These are phyloP conservation scores for Lithophane ornitopus DNA, from an alignment of 2,888 invertebrate genomes.

Conservation along the genomic window DNA sequence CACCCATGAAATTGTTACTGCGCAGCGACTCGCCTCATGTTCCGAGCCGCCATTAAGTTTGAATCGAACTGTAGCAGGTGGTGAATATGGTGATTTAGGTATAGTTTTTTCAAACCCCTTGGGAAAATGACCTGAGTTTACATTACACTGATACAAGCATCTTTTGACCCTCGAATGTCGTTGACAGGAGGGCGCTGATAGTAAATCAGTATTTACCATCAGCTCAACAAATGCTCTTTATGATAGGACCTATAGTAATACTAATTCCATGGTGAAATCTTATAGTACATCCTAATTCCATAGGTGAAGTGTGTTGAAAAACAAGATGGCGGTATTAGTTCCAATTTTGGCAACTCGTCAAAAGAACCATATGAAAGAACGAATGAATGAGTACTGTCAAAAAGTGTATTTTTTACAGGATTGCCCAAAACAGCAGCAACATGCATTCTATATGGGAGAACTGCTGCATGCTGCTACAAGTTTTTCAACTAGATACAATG, in stretches of 20 bases:
- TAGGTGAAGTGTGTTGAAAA: background rate
- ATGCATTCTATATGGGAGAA: no score
- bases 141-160: background rate
- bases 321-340: background rate
- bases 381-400: background rate
- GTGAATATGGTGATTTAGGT: background rate
- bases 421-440: no score
- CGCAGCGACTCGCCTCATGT: no score
- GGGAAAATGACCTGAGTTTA: background rate
- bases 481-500: no score
- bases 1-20: no score
- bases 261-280: background rate
- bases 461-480: no score
- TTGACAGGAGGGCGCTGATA: background rate
- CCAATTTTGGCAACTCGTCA: no score
- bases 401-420: conserved; percentile 63
- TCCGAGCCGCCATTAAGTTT: no score
- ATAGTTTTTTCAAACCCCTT: background rate
- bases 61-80: background rate
- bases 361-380: background rate
- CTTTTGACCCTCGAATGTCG: background rate
- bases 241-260: no score
- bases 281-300: background rate
- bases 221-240: no score
- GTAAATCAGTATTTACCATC: background rate